A percentile compares a stretch with the other conserved stretches of the same genome.
Evolutionary conservation across 1,140 invertebrate genomes (phyloP).

Genomic region (Brachionus manjavacas): DNA sequence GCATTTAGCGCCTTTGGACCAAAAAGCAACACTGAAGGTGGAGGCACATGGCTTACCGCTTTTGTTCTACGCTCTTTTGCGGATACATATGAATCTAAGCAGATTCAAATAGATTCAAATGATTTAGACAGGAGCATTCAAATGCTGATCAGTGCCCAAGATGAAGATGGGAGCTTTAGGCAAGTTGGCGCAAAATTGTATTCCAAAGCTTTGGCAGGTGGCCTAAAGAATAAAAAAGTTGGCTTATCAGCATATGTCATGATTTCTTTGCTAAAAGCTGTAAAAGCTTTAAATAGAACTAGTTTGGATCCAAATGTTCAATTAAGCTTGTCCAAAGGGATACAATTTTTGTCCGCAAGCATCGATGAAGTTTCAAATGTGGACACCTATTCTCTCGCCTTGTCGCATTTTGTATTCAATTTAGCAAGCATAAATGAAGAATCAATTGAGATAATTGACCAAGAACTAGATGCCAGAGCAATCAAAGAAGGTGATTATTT

Average conservation of each 20-base stretch:
- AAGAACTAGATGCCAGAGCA: constrained; percentile 1
- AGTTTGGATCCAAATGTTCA: background rate
- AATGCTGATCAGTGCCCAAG: constrained; percentile 71
- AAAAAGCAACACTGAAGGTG: constrained; percentile 59
- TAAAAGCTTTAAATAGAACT: background rate
- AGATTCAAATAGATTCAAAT: constrained; percentile 63
- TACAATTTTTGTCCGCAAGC: background rate
- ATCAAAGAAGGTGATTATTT: constrained; percentile 6
- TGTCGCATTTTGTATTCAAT: constrained; percentile 71
- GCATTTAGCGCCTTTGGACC: constrained; percentile 90
- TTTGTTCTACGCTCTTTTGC: constrained; percentile 81
- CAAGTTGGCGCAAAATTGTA: constrained; percentile 56
- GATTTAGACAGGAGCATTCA: constrained; percentile 68
- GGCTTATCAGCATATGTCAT: constrained; percentile 52
- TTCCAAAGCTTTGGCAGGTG: constrained; percentile 53
- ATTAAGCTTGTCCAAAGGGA: background rate
- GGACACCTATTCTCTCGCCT: constrained; percentile 71
- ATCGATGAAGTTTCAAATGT: constrained; percentile 47
- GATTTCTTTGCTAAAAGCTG: constrained; percentile 51
- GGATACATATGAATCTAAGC: constrained; percentile 72
- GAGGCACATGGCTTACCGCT: constrained; percentile 94
- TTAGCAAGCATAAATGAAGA: constrained; percentile 64
- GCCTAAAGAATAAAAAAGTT: constrained; percentile 46
- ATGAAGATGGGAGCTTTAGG: constrained; percentile 76
- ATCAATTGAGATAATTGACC: background rate